Evolutionary conservation across 1,140 invertebrate genomes (phyloP), one percentile per base, ranked within the genome.

Genomic region (Chrysomallon squamiferum): DNA sequence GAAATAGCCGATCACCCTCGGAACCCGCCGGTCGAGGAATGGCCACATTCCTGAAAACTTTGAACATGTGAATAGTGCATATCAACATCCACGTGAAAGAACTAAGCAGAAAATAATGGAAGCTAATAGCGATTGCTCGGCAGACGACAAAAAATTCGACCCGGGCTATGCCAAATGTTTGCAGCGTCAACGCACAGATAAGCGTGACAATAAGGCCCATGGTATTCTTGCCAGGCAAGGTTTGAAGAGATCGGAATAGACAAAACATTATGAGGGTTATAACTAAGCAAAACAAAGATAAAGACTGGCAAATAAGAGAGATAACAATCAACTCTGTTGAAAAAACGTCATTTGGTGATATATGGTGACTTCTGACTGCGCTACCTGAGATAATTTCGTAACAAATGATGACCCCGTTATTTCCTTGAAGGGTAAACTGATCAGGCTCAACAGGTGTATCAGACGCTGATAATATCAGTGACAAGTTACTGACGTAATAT

Each of bases 61-160:
- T 50, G 27, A 57, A 64, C 67, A 62, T 65, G 50, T 69, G 67
- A n/a, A 65, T n/a, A n/a, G 57, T 60, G 43, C 62, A 69, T 3
- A 69, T 50, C 18, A 49, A 65, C 67, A 65, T 61, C 49, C 62
- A 61, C 27, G 43, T 45, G 43, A 69, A 52, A 9, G 58, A 41
- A 22, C 27, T 41, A 18, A 69, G 57, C 49, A 57, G 59, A n/a
- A 57, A 58, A 20, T 60, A 69, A 61, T 69, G 67, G 3, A 57
- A 65, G 25, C 59, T 15, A 2, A 69, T 62, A 4, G 62, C 67
- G 33, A 65, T 49, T 6, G 30, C 49, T 29, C 15, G 20, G 41
- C 67, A 69, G 15, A 65, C 20, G 15, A 22, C 45, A 15, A 4
- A n/a, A 11, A 47, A 3, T 5, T 65, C 29, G 6, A 61, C 52